phyloP scores from a whole-genome alignment of 2,113 vertebrate genomes.

The Stictonetta naevosa region DNA sequence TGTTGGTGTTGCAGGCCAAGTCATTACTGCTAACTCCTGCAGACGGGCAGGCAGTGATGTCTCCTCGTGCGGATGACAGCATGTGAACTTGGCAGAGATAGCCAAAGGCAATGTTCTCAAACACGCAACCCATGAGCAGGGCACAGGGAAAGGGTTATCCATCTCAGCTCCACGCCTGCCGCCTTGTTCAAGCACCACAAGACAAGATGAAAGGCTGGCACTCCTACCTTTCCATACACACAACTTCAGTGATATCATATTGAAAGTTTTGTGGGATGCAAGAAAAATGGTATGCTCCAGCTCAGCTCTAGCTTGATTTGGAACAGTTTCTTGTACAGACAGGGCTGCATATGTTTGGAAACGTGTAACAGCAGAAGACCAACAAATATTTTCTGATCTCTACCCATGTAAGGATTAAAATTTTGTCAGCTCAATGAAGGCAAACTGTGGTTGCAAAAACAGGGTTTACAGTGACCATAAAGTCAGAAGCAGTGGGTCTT shows the following conservation, averaged over 20 bases:
- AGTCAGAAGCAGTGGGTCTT: neutral
- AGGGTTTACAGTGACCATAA: neutral
- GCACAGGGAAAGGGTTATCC: neutral
- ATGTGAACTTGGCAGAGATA: neutral
- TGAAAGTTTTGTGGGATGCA: neutral
- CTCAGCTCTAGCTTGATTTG: neutral
- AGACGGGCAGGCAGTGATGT: neutral
- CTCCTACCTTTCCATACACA: neutral
- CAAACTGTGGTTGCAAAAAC: neutral
- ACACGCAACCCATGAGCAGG: fast-evolving
- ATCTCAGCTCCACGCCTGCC: neutral
- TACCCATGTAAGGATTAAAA: neutral
- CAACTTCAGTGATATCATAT: neutral
- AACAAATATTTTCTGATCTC: neutral
- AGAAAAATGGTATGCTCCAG: neutral
- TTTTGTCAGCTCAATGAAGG: neutral
- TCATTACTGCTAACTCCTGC: neutral
- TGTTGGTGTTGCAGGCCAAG: neutral
- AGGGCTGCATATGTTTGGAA: neutral
- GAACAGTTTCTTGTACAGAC: neutral
- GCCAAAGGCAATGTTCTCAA: no score
- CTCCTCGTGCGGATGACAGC: neutral
- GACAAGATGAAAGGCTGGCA: neutral
- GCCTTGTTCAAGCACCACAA: neutral
- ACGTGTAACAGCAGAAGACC: fast-evolving